phyloP scores from a whole-genome alignment of 2,113 vertebrate genomes.

The Acinonyx jubatus region DNA sequence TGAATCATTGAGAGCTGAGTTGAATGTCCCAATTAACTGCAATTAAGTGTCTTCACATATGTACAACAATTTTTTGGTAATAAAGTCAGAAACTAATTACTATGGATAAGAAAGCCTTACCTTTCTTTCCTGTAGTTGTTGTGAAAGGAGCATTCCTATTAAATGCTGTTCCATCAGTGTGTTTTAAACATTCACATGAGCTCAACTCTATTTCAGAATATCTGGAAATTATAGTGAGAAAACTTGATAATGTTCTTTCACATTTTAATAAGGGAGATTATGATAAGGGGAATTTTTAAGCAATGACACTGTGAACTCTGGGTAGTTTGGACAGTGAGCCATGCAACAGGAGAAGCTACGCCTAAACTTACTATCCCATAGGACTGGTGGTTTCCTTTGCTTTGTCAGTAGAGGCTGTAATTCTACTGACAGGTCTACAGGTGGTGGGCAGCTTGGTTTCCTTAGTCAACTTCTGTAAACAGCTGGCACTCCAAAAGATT shows the following conservation, averaged over 20 bases:
- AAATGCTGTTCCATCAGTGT: neutral
- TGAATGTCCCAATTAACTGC: neutral
- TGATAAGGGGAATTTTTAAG: neutral
- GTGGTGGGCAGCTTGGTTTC: neutral
- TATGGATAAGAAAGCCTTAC: neutral
- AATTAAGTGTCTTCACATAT: neutral
- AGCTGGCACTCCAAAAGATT: neutral
- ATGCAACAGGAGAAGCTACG: neutral
- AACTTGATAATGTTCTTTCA: neutral
- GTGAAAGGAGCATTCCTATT: neutral
- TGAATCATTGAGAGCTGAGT: neutral
- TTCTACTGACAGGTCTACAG: neutral
- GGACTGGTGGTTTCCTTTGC: neutral
- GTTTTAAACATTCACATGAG: neutral
- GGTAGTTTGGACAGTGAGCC: neutral
- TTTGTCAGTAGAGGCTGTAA: neutral
- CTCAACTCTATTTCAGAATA: neutral
- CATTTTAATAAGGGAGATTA: neutral
- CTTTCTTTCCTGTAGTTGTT: neutral
- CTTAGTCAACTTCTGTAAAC: neutral
- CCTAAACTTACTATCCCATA: neutral
- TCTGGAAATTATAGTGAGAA: neutral
- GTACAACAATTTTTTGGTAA: slow-evolving; percentile 15
- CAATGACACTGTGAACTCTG: neutral
- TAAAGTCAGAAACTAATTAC: slow-evolving; percentile 17